These are phyloP conservation scores for Ethmia dodecea DNA, from an alignment of 2,888 invertebrate species.

Conservation along the genomic window DNA sequence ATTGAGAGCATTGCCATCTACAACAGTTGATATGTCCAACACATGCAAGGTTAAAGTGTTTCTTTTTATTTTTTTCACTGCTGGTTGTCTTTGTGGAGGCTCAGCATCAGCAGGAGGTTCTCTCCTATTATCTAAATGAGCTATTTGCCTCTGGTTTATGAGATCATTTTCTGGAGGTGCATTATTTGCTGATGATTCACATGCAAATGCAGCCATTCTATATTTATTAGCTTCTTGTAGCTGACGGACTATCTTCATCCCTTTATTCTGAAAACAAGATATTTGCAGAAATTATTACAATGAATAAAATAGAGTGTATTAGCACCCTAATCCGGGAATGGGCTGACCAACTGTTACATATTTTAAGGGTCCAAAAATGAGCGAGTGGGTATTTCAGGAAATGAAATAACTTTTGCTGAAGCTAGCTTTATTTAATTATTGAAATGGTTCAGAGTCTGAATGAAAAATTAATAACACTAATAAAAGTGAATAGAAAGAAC, in stretches of 20 bases:
- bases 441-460: too few relatives aligned
- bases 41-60: constrained; percentile 90
- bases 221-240: constrained; percentile 71
- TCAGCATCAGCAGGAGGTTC: constrained; percentile 50
- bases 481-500: background rate
- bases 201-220: constrained; percentile 74
- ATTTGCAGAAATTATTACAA: too few relatives aligned
- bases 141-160: constrained; percentile 67
- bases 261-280: constrained; percentile 64
- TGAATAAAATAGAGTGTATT: too few relatives aligned
- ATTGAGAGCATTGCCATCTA: constrained; percentile 80
- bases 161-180: constrained; percentile 63
- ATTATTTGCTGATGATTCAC: constrained; percentile 51
- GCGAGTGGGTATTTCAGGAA: too few relatives aligned
- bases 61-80: constrained; percentile 77
- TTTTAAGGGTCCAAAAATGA: too few relatives aligned
- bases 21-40: constrained; percentile 86
- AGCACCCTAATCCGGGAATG: too few relatives aligned
- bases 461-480: too few relatives aligned
- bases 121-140: constrained; percentile 58
- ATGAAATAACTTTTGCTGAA: too few relatives aligned
- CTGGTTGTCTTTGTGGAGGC: constrained; percentile 54
- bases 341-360: too few relatives aligned
- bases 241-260: constrained; percentile 66
- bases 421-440: too few relatives aligned